phyloP scores from a whole-genome alignment of 2,888 invertebrate species.

The Netelia fuscicornis region DNA sequence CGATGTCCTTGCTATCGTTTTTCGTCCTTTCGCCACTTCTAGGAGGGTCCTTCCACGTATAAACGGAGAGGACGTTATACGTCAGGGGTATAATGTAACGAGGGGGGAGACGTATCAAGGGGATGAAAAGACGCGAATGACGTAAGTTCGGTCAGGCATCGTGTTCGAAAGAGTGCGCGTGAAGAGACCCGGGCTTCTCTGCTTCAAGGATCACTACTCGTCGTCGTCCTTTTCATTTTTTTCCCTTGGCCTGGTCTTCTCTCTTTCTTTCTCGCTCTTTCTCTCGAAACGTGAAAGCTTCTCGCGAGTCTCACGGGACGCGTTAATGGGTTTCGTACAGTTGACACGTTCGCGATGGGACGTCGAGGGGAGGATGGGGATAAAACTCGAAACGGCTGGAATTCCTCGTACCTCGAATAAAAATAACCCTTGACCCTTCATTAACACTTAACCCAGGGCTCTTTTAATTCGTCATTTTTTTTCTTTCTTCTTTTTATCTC shows the following conservation, averaged over 20 bases:
- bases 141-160: background rate
- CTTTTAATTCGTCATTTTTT: background rate
- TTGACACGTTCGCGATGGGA: constrained; percentile 16
- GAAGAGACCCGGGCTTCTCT: background rate
- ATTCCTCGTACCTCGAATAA: constrained; percentile 14
- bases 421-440: constrained; percentile 35
- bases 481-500: background rate
- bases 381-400: background rate
- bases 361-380: background rate
- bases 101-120: background rate
- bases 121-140: constrained; percentile 12
- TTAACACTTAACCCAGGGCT: background rate
- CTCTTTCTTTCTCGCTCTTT: background rate
- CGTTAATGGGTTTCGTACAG: constrained; percentile 36
- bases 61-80: background rate
- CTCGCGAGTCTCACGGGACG: constrained; percentile 20
- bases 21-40: background rate
- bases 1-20: constrained; percentile 6
- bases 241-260: background rate
- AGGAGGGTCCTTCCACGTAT: background rate
- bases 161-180: background rate
- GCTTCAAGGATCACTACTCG: background rate
- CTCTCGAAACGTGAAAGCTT: constrained; percentile 23
- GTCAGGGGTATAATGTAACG: background rate
- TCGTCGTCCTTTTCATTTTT: background rate